Evolutionary conservation across 2,888 invertebrate species (phyloP), one percentile per base, ranked within the genome.

Genomic region (Orchestes rusci): DNA sequence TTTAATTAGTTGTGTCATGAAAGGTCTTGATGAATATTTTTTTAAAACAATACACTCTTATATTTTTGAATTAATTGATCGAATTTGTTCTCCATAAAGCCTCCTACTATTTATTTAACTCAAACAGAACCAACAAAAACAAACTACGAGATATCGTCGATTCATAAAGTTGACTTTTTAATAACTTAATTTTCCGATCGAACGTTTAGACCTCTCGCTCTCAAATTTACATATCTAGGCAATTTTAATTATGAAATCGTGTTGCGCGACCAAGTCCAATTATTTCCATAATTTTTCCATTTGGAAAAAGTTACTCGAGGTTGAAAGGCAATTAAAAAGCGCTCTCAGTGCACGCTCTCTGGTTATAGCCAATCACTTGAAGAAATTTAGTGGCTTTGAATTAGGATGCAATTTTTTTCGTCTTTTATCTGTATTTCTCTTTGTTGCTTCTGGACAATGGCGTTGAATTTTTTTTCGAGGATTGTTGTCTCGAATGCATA

Each of bases 281-380:
- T 37, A 45, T 45, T 45, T 41, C 39, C 45, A 45, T 45, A 45
- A 45, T 45, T 45, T 45, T 28, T 36, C 45, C 45, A 45, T 45
- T 45, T 16, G 45, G 45, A 41, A 45, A 45, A 45, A 41, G 45
- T 38, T 37, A 41, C 41, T n/a, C 32, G 33, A 36, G 41, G 29
- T 37, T 29, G 19, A 33, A 45, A 41, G 32, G 45, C 45, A 45
- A 45, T 45, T 45, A 45, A 45, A 45, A 45, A 16, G 38, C 39
- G 44, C 38, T 7, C 8, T 4, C 34, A 13, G 35, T 15, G 28
- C 35, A 15, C 29, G 29, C 20, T 34, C 39, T 36, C 27, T 18
- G 36, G 33, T 39, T 45, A 39, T 40, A 31, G 36, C 40, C 18
- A 18, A 40, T 45, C 40, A 45, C 40, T 45, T 40, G 10, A 27